Conservation (phyloP, 2,888 invertebrate genomes). For the Tipula confusa region DNA sequence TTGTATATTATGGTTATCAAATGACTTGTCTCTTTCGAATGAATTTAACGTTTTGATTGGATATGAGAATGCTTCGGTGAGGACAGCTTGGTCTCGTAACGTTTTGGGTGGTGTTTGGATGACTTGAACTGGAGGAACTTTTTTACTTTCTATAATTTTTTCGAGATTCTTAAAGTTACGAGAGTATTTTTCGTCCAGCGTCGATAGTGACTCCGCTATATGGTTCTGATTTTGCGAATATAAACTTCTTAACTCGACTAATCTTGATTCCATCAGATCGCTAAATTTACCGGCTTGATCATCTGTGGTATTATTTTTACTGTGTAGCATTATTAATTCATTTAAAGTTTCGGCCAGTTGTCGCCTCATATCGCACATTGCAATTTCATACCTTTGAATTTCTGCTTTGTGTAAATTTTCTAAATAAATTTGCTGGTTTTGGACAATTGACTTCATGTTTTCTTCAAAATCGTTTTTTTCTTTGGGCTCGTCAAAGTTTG, state of each 20-base stretch:
- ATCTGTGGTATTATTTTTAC: background rate
- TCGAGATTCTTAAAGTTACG: conserved; percentile 28
- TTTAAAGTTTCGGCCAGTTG: conserved; percentile 32
- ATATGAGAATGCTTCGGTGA: background rate
- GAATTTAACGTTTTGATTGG: background rate
- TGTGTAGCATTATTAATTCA: conserved; percentile 15
- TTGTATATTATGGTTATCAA: background rate
- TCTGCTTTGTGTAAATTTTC: conserved; percentile 33
- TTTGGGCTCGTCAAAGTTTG: conserved; percentile 36
- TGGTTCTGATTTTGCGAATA: conserved; percentile 33
- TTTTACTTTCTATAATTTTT: background rate
- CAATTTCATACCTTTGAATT: conserved; percentile 27
- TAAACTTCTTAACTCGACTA: conserved; percentile 30
- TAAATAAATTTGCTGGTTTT: conserved; percentile 32
- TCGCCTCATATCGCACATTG: conserved; percentile 32
- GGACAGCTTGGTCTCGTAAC: background rate
- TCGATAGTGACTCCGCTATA: conserved; percentile 33
- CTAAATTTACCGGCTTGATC: background rate
- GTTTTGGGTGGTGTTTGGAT: background rate
- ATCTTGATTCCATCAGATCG: conserved; percentile 30
- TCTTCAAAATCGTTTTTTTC: conserved; percentile 35
- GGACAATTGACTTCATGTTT: conserved; percentile 27
- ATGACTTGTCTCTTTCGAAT: background rate
- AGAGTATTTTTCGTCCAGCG: background rate
- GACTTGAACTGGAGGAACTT: background rate